phyloP scores from a whole-genome alignment of 2,888 invertebrate genomes.

The Morpho deidamia region DNA sequence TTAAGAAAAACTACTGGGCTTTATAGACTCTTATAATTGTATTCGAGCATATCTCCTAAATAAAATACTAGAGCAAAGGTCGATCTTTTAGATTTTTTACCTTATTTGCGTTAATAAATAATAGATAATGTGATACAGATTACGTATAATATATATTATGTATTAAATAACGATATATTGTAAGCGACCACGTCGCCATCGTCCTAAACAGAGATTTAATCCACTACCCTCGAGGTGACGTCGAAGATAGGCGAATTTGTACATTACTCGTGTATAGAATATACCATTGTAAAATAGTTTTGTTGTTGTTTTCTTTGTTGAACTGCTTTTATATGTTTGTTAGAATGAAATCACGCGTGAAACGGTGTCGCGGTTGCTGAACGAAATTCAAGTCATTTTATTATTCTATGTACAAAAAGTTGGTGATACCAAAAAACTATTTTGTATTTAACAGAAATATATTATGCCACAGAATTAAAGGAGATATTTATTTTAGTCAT shows the following conservation, averaged over 20 bases:
- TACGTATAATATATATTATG: neutral
- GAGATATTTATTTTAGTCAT: no score
- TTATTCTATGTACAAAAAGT: no score
- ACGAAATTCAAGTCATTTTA: no score
- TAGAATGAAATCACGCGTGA: conserved; percentile 14
- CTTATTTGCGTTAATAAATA: no score
- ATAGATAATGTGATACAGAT: neutral
- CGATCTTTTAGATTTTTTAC: no score
- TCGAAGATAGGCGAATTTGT: conserved; percentile 13
- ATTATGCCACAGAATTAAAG: no score
- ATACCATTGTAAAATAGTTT: conserved; percentile 20
- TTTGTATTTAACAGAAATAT: no score
- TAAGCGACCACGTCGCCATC: neutral
- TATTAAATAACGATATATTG: neutral
- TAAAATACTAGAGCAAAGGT: no score
- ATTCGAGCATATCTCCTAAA: no score
- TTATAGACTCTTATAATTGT: no score
- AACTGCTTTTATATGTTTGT: conserved; percentile 11
- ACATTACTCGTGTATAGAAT: conserved; percentile 20
- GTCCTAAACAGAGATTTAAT: conserved; percentile 7
- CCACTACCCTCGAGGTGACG: conserved; percentile 1
- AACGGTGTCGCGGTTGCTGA: neutral
- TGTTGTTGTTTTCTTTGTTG: conserved; percentile 22
- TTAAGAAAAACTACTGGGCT: no score
- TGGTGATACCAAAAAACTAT: no score